Base-by-base conservation (phyloP, 2,797 vertebrate genomes). In the Florisuga fusca region DNA sequence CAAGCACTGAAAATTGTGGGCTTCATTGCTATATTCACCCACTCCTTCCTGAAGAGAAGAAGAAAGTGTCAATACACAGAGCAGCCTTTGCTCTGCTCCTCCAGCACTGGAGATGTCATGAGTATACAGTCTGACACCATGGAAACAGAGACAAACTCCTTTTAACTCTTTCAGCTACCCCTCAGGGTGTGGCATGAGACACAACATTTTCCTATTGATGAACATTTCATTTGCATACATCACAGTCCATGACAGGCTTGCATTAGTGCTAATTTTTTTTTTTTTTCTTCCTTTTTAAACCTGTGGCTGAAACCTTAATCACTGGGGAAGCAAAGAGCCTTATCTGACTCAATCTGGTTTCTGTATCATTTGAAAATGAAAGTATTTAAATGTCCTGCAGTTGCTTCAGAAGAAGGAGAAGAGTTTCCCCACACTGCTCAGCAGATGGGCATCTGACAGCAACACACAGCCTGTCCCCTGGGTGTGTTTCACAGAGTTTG, bases 1-100 rank as follows among this genome's bases (percentile, higher is more conserved):
- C 95, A 97, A 96, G 96, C 53, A 94, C 92, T 84, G 94, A 95
- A 97, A 93, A 96, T 97, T 96, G 95, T 96, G 96, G 93, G 94
- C 95, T 96, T 97, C 94, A 89, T 96, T 96, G 94, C 95, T 94
- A 55, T 54, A 46, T 87, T 90, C 96, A 95, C 96, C 96, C 95
- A 96, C 95, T 94, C 96, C 87, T 94, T 96, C 95, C 95, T 97
- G 91, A 93, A 85, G 41, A 87, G 20, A 73, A 97, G 94, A 94
- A 94, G 86, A 73, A 91, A 87, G 88, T 97, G 95, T 97, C 96
- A 97, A 95, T 90, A 96, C 96, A 97, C 12, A 5, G 94, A 94
- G 90, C 93, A 95, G 93, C 96, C 94, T 97, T 96, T 97, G 96
- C 96, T 95, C 94, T 93, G 92, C 50, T 94, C 92, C 90, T 33